Base-by-base conservation (phyloP, 2,113 vertebrate species). In the Cariama cristata region DNA sequence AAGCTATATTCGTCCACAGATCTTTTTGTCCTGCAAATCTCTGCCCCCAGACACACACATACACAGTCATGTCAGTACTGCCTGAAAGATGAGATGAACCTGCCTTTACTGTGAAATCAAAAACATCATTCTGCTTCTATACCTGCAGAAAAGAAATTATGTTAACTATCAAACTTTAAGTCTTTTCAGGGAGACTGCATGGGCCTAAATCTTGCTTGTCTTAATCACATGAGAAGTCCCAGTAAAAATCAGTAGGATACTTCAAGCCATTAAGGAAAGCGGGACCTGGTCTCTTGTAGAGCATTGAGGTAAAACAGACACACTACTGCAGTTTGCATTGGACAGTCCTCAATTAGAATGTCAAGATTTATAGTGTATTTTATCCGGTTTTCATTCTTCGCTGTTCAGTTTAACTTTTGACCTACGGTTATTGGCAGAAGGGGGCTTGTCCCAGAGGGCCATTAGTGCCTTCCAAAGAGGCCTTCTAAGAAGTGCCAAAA, bases 291-390 rank as follows among this genome's bases (percentile, higher is more conserved):
- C 84, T 90, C 93, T 82, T 9, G n/a, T 20, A 88, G 62, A 85
- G 84, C 87, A 88, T 1, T 96, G 96, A 97, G 95, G 93, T 80
- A 96, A 97, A 95, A 12, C 96, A 97, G 94, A 96, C 76, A 69
- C 89, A 90, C 71, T 47, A 26, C 28, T 88, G 87, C 91, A 97
- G 94, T 95, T 94, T 94, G 91, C 84, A 87, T 59, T 96, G 93
- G 95, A 93, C 87, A 94, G 77, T 92, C 96, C 94, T 97, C 95
- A 97, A 88, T 97, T 96, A 96, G 93, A 97, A 96, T 93, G 97
- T 69, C 85, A 90, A 93, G 97, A 96, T 96, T 96, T 96, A 97
- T 96, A 26, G 95, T 42, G 89, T 55, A 93, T 96, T 94, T 97
- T 96, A 96, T 96, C 94, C 71, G 11, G 87, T 71, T 96, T 96